Evolutionary conservation across 2,888 invertebrate genomes (phyloP).

Genomic region (Drosophila mercatorum): DNA sequence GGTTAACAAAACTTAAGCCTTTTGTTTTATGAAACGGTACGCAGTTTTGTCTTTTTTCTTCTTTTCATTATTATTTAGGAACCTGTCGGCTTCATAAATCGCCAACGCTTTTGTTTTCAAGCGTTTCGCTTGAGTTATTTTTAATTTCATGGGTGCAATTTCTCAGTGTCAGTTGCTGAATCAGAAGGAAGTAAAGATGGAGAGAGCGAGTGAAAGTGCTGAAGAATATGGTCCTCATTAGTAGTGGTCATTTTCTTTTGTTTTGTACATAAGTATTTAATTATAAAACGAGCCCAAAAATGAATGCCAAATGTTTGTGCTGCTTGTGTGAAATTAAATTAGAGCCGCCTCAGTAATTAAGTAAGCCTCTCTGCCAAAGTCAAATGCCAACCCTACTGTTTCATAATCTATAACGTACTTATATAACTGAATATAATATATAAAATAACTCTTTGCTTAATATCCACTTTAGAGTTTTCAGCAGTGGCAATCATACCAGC

Average conservation of each 20-base stretch:
- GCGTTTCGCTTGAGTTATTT: conserved; percentile 77
- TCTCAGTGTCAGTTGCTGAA: conserved; percentile 71
- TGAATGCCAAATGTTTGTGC: conserved; percentile 46
- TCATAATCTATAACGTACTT: not conserved
- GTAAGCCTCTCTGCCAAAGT: conserved; percentile 6
- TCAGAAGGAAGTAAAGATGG: not conserved
- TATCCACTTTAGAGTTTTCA: not conserved
- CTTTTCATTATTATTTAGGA: conserved; percentile 24
- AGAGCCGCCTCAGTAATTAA: conserved; percentile 66
- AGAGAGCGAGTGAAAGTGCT: not conserved
- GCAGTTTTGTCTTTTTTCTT: conserved; percentile 26
- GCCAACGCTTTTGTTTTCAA: conserved; percentile 69
- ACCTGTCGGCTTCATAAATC: conserved; percentile 69
- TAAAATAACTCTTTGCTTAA: not conserved
- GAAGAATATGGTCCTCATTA: conserved; percentile 52
- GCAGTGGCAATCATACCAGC: too few species aligned
- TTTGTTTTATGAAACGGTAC: conserved; percentile 36
- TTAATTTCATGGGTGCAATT: conserved; percentile 77
- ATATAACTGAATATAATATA: not conserved
- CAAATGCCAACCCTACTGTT: not conserved
- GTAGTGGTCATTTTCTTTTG: conserved; percentile 53
- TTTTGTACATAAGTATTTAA: conserved; percentile 57
- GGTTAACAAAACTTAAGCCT: conserved; percentile 69
- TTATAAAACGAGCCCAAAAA: conserved; percentile 40
- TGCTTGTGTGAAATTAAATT: conserved; percentile 67